Conservation (phyloP, 2,113 vertebrate species). For the Actenoides hombroni region DNA sequence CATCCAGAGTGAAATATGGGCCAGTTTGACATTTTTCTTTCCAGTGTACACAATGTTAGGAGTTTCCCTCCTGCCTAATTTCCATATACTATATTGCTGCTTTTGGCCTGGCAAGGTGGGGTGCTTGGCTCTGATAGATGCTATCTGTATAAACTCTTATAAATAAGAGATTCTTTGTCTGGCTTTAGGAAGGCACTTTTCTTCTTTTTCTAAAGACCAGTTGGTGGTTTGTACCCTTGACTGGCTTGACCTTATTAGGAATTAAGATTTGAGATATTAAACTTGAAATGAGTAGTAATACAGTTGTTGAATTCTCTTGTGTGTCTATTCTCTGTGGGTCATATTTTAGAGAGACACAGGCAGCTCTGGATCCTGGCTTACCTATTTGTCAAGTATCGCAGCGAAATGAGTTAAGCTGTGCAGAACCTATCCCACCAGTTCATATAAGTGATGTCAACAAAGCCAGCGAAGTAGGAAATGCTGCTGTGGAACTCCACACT, state of each 20-base stretch:
- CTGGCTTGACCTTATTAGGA: neutral
- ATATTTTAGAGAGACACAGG: conserved; percentile 28
- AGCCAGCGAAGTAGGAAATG: neutral
- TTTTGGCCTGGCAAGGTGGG: neutral
- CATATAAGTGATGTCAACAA: neutral
- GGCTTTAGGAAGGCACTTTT: neutral
- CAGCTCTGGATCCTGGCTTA: conserved; percentile 7
- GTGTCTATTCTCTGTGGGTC: neutral
- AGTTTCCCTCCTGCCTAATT: neutral
- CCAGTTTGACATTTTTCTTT: neutral
- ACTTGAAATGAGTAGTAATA: neutral
- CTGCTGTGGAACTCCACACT: conserved; percentile 42
- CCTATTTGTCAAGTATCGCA: neutral
- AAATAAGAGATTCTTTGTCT: neutral
- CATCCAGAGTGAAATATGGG: neutral
- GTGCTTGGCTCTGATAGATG: neutral
- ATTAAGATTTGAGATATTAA: neutral
- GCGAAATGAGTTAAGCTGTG: neutral
- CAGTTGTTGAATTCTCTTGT: neutral
- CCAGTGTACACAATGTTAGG: neutral
- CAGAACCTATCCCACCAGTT: neutral
- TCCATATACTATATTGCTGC: neutral
- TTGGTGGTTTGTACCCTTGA: neutral
- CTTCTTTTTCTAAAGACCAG: neutral
- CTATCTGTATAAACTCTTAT: neutral